Conservation (phyloP, 1,140 invertebrate species). For the Apis florea region DNA sequence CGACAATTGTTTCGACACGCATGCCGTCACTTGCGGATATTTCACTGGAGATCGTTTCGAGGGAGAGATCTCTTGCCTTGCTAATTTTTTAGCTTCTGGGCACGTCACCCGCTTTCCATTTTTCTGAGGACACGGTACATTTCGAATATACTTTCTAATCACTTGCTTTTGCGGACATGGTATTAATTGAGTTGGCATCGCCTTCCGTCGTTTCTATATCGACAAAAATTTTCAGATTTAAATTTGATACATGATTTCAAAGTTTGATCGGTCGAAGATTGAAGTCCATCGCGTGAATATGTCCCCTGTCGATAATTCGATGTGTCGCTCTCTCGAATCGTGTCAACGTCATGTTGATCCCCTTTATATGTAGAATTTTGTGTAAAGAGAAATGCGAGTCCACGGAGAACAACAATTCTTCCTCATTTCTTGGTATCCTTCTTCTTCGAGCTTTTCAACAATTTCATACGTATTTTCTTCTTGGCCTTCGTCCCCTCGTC, state of each 20-base stretch:
- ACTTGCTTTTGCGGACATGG: slow-evolving; percentile 6
- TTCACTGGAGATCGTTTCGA: background rate
- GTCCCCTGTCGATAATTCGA: slow-evolving; percentile 8
- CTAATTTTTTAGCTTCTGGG: background rate
- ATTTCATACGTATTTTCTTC: slow-evolving; percentile 2
- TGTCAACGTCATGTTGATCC: background rate
- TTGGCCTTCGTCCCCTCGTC: background rate
- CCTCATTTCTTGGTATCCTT: slow-evolving; percentile 13
- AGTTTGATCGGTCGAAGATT: background rate
- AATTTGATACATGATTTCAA: slow-evolving; percentile 7
- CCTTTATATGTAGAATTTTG: background rate
- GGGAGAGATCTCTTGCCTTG: background rate
- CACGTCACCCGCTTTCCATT: background rate
- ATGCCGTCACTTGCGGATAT: background rate
- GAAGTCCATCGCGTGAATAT: slow-evolving; percentile 13
- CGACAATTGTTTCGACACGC: background rate
- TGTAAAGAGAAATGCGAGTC: background rate
- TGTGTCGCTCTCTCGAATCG: background rate
- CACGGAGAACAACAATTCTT: slow-evolving; percentile 5
- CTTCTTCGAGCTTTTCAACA: background rate
- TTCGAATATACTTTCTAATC: slow-evolving; percentile 1
- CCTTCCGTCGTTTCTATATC: background rate
- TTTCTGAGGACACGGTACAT: background rate
- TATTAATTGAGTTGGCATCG: slow-evolving; percentile 8
- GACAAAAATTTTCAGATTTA: background rate